These are phyloP conservation scores for Magallana ariakensis DNA, from an alignment of 1,140 invertebrate species.

Conservation along the genomic window DNA sequence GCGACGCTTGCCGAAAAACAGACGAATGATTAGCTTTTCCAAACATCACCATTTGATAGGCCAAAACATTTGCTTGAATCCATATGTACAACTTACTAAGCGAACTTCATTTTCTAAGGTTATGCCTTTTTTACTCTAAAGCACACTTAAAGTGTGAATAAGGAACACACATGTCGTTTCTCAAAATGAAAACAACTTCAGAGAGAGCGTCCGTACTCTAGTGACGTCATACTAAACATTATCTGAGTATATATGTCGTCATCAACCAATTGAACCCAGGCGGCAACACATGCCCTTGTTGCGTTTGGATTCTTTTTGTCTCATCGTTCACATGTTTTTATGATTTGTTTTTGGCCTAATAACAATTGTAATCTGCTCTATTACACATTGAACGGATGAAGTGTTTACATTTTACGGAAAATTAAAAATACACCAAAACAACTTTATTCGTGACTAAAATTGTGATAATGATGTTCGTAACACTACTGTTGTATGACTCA, in stretches of 20 bases:
- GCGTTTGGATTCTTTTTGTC: neutral
- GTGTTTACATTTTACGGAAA: slow-evolving; percentile 36
- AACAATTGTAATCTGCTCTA: slow-evolving; percentile 18
- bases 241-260: neutral
- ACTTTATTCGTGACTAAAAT: too few species aligned
- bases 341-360: slow-evolving; percentile 12
- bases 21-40: neutral
- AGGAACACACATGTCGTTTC: neutral
- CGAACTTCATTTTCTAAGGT: neutral
- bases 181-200: neutral
- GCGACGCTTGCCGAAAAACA: neutral
- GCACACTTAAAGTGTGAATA: neutral
- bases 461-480: too few species aligned
- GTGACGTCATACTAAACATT: neutral
- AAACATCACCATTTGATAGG: neutral
- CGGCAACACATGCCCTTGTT: neutral
- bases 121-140: neutral
- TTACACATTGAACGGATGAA: neutral
- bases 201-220: neutral
- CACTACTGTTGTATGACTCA: too few species aligned
- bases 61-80: too few species aligned
- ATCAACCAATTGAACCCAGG: neutral
- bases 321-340: neutral
- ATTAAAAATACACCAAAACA: slow-evolving; percentile 4
- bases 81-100: neutral